A percentile compares a stretch with the other conserved stretches of the same genome.
These are phyloP conservation scores for Pararge aegeria DNA, from an alignment of 1,140 invertebrate genomes.

Conservation along the genomic window DNA sequence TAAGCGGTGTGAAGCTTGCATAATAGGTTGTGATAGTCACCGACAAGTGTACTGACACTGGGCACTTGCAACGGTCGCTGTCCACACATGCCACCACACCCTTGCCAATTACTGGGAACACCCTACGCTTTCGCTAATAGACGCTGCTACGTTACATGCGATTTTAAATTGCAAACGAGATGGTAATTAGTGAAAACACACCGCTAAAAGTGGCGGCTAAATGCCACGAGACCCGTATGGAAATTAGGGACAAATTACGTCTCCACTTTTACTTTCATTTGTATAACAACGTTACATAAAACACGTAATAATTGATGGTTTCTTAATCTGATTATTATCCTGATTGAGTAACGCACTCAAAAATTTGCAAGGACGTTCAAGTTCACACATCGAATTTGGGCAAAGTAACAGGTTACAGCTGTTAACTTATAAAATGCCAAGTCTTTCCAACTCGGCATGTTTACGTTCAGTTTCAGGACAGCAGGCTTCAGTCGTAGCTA, in stretches of 20 bases:
- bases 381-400: slow-evolving; percentile 3
- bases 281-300: slow-evolving; percentile 67
- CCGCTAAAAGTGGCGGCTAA: slow-evolving; percentile 62
- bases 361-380: slow-evolving; percentile 26
- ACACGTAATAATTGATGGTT: slow-evolving; percentile 56
- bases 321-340: slow-evolving; percentile 66
- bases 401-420: not conserved
- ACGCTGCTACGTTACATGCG: slow-evolving; percentile 40
- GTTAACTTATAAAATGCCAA: not conserved
- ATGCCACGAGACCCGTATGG: slow-evolving; percentile 70
- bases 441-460: too few relatives aligned
- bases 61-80: slow-evolving; percentile 24
- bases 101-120: slow-evolving; percentile 65
- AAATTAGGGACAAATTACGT: slow-evolving; percentile 77
- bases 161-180: slow-evolving; percentile 78
- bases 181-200: slow-evolving; percentile 77
- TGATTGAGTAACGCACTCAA: slow-evolving; percentile 46
- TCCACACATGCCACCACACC: slow-evolving; percentile 37
- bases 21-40: slow-evolving; percentile 33
- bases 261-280: slow-evolving; percentile 71
- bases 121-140: slow-evolving; percentile 60
- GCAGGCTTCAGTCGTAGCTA: too few relatives aligned
- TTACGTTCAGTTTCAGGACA: too few relatives aligned
- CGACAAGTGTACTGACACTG: slow-evolving; percentile 10
- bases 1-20: slow-evolving; percentile 49